Evolutionary conservation across 2,888 invertebrate genomes (phyloP).

Genomic region (Amblyjoppa proteus): DNA sequence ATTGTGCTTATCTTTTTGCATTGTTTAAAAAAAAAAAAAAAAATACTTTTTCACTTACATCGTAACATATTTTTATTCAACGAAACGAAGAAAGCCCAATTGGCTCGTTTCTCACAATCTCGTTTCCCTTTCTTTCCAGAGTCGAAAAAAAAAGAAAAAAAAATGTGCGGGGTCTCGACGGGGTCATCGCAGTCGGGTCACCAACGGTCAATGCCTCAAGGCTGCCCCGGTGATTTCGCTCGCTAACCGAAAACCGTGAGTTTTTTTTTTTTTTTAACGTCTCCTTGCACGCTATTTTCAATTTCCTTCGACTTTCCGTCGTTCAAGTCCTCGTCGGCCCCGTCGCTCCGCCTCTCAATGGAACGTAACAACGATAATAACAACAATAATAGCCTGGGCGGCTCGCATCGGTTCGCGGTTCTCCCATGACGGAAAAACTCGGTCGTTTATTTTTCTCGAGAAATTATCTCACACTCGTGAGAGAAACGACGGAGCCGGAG

Average conservation of each 20-base stretch:
- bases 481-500: background rate
- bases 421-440: constrained; percentile 27
- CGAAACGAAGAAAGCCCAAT: constrained; percentile 38
- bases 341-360: constrained; percentile 18
- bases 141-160: background rate
- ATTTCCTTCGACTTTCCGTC: constrained; percentile 21
- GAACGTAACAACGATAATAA: constrained; percentile 14
- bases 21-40: background rate
- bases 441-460: constrained; percentile 22
- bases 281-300: constrained; percentile 1
- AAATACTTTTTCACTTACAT: constrained; percentile 1
- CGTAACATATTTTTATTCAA: background rate
- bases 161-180: background rate
- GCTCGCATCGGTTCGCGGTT: background rate
- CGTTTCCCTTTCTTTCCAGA: background rate
- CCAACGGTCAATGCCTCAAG: constrained; percentile 65
- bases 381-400: background rate
- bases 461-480: constrained; percentile 61
- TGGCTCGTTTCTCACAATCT: constrained; percentile 23
- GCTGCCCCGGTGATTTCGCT: constrained; percentile 22
- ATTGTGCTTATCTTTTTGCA: constrained; percentile 2
- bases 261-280: constrained; percentile 37
- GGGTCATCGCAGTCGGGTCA: constrained; percentile 60
- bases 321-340: constrained; percentile 3
- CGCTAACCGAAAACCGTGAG: constrained; percentile 49